Base-by-base conservation (phyloP, 2,797 vertebrate species). In the Danio albolineatus region DNA sequence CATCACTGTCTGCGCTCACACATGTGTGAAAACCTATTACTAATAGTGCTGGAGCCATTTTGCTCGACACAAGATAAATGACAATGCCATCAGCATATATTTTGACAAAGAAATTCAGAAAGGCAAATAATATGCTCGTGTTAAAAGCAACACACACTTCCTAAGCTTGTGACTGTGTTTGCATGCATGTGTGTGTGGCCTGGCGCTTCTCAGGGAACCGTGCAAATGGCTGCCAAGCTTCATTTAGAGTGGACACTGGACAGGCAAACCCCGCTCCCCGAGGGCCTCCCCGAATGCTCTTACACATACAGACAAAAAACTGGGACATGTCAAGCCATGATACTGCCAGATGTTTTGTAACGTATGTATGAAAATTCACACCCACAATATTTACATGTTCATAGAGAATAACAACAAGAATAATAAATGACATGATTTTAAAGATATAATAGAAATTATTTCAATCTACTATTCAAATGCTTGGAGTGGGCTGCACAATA, bases 151-250 rank as follows among this genome's bases (percentile, higher is more conserved):
- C 76, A 85, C 43, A 82, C 76, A 73, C 62, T 28, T 82, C 54
- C 57, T 77, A 74, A 81, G 77, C 71, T 79, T 79, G 78, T 73
- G 66, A 71, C 76, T 51, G 60, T 56, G 59, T 77, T 71, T 82
- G 66, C 75, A 76, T 72, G 77, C 36, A 39, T 69, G 53, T 80
- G 76, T 80, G 79, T 83, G 81, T 79, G 76, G 81, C 61, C 80
- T 76, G 53, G n/a, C 1, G 44, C 44, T 19, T 78, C 67, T 82
- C 80, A 69, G 59, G 73, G 72, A 75, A 79, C 51, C 65, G 39
- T 79, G 66, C 44, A 82, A 75, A 73, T 76, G 67, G 64, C 39
- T 57, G 73, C 79, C 57, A 80, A 61, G 83, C 73, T 54, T 80
- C 73, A 83, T 85, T 85, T 82, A 60, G 28, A 10, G 43, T 54